Percentiles rank a stretch among this genome's conserved stretches.
Evolutionary conservation across 2,797 vertebrate species (phyloP).

Genomic region (Eurystomus glaucurus): DNA sequence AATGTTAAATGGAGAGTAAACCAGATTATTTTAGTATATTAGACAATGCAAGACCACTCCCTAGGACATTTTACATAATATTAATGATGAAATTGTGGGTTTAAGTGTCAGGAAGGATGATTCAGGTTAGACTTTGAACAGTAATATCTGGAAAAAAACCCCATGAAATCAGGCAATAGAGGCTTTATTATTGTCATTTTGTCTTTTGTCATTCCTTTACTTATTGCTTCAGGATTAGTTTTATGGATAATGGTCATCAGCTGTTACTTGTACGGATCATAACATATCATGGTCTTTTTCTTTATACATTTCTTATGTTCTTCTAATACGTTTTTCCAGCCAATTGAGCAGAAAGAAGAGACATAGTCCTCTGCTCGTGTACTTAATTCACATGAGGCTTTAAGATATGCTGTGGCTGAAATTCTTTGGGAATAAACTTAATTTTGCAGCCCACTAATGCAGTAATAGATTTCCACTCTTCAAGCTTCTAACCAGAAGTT

Average conservation of each 20-base stretch:
- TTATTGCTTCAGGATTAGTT: slow-evolving; percentile 1
- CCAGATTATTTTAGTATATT: background rate
- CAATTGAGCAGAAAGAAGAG: background rate
- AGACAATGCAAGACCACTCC: background rate
- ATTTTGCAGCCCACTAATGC: background rate
- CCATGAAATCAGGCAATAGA: background rate
- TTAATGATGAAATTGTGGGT: background rate
- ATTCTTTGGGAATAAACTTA: background rate
- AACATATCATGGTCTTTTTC: background rate
- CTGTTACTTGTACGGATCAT: background rate
- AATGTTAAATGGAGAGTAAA: background rate
- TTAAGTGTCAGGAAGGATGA: background rate
- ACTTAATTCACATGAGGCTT: background rate
- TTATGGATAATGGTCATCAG: background rate
- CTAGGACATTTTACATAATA: background rate
- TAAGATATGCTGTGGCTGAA: background rate
- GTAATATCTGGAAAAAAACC: background rate
- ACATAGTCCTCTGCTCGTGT: background rate
- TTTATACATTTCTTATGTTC: background rate
- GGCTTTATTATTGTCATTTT: background rate
- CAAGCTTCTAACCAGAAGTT: background rate
- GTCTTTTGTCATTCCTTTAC: background rate
- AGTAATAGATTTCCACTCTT: background rate
- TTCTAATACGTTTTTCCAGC: background rate
- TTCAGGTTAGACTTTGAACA: background rate